Evolutionary conservation across 1,140 invertebrate genomes (phyloP).

Genomic region (Heterodera carotae): DNA sequence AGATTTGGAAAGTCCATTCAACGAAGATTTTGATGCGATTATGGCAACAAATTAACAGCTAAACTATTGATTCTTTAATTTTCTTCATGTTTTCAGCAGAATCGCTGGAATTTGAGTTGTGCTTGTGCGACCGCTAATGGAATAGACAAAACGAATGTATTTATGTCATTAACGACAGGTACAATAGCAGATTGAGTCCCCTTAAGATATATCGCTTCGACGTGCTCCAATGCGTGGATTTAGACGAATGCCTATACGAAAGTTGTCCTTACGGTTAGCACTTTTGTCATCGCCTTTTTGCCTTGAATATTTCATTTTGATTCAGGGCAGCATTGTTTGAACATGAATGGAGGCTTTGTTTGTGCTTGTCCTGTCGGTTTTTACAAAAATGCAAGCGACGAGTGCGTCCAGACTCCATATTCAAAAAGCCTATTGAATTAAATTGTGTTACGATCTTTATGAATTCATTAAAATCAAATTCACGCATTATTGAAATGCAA

Average conservation of each 20-base stretch:
- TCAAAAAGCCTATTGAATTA: too few relatives aligned
- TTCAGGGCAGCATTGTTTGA: conserved; percentile 13
- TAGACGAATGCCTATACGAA: conserved; percentile 21
- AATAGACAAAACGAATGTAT: not conserved
- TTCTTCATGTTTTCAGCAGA: not conserved
- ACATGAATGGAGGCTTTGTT: conserved; percentile 8
- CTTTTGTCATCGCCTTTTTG: not conserved
- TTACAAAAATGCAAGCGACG: not conserved
- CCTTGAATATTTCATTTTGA: not conserved
- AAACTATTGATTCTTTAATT: not conserved
- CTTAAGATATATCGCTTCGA: conserved; percentile 16
- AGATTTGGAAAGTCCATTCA: conserved; percentile 23
- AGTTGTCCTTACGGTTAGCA: not conserved
- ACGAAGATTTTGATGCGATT: conserved; percentile 19
- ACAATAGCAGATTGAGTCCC: not conserved
- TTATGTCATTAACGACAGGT: not conserved
- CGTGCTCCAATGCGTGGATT: conserved; percentile 21
- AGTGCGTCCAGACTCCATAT: too few relatives aligned
- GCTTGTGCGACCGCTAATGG: conserved; percentile 17
- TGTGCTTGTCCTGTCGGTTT: conserved; percentile 17
- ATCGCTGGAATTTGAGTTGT: conserved; percentile 29
- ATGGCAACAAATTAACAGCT: not conserved
- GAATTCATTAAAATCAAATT: too few relatives aligned
- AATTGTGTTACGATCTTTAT: too few relatives aligned
- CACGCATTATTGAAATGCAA: too few relatives aligned